Evolutionary conservation across 2,888 invertebrate genomes (phyloP).

Genomic region (Dysmachus trigonus): DNA sequence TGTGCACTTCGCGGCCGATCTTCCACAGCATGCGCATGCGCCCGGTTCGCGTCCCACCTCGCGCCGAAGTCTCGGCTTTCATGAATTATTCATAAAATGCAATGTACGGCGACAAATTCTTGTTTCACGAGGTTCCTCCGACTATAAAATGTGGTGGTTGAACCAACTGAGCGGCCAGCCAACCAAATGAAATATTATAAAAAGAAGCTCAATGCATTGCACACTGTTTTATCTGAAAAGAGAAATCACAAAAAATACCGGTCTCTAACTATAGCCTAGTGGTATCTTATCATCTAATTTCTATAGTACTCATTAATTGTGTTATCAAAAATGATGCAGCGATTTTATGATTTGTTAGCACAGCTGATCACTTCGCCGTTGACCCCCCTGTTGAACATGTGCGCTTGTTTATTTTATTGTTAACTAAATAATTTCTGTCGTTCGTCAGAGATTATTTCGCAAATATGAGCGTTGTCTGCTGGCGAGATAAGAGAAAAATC

Average conservation of each 20-base stretch:
- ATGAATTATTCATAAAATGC: slow-evolving; percentile 29
- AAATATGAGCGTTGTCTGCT: background rate
- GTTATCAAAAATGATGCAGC: slow-evolving; percentile 3
- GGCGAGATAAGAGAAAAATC: background rate
- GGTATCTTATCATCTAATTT: background rate
- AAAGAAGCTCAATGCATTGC: background rate
- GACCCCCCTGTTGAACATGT: background rate
- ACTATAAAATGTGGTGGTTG: background rate
- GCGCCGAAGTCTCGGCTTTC: background rate
- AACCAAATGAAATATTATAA: background rate
- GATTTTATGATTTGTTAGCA: background rate
- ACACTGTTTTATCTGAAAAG: background rate
- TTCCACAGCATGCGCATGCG: background rate
- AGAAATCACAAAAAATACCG: background rate
- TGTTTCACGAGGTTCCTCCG: background rate
- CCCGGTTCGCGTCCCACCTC: background rate
- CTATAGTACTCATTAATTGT: background rate
- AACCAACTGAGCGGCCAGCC: background rate
- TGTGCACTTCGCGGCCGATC: background rate
- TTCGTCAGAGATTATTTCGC: background rate
- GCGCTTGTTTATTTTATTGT: background rate
- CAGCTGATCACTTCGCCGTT: background rate
- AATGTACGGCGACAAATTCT: slow-evolving; percentile 5
- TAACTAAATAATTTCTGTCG: background rate
- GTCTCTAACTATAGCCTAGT: background rate